Conservation (phyloP, 2,888 invertebrate species). For the Dendrolimus houi region DNA sequence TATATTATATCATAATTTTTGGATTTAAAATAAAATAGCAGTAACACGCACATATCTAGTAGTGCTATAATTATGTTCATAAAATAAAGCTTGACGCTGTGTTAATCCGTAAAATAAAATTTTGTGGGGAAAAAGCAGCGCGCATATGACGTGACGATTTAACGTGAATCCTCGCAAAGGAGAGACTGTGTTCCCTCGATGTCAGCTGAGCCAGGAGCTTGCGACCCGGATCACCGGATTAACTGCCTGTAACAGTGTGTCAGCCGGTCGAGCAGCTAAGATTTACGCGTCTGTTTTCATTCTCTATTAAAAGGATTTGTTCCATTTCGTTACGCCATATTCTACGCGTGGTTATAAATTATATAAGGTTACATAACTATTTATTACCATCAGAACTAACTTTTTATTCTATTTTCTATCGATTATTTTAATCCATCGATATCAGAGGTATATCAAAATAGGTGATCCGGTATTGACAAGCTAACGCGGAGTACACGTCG, state of each 20-base stretch:
- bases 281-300: constrained; percentile 60
- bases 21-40: too few species aligned
- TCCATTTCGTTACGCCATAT: constrained; percentile 1
- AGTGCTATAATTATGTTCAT: too few species aligned
- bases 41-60: too few species aligned
- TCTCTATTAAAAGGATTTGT: constrained; percentile 41
- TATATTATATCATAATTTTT: too few species aligned
- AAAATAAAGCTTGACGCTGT: neutral
- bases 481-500: constrained; percentile 40
- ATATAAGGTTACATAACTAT: too few species aligned
- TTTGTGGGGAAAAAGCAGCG: constrained; percentile 10
- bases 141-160: constrained; percentile 44
- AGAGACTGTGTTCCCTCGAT: constrained; percentile 36
- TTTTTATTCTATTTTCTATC: neutral
- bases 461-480: constrained; percentile 35
- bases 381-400: neutral
- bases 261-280: constrained; percentile 55
- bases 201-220: constrained; percentile 46
- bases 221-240: constrained; percentile 64
- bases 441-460: constrained; percentile 22
- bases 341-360: neutral
- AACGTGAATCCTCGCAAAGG: constrained; percentile 40
- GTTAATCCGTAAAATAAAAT: neutral
- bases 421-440: constrained; percentile 5
- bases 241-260: constrained; percentile 67